phyloP scores from a whole-genome alignment of 2,888 invertebrate species.

The Agrilus cyanescens region DNA sequence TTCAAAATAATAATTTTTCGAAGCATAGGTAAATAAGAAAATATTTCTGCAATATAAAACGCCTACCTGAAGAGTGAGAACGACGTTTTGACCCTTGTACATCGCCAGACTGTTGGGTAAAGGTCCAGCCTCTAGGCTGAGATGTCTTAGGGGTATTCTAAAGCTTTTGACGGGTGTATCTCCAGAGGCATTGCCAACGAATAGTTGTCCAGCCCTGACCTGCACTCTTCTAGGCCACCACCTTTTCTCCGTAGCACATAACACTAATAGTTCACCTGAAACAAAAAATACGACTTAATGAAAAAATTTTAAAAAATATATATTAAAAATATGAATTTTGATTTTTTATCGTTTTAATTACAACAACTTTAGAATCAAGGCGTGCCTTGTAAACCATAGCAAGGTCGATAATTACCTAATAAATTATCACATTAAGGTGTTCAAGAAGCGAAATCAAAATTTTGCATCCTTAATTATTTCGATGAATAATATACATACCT shows the following conservation, averaged over 20 bases:
- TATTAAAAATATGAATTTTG: no score
- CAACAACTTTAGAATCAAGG: no score
- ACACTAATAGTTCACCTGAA: slow-evolving; percentile 34
- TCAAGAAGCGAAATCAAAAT: no score
- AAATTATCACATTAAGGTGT: no score
- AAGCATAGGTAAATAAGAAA: no score
- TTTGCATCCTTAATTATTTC: no score
- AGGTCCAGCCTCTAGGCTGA: slow-evolving; percentile 33
- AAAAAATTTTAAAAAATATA: background rate
- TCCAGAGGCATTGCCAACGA: slow-evolving; percentile 30
- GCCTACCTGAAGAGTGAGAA: slow-evolving; percentile 35
- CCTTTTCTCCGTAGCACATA: slow-evolving; percentile 30
- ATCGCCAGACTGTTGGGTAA: slow-evolving; percentile 31
- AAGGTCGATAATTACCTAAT: no score
- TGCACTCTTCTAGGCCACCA: slow-evolving; percentile 47
- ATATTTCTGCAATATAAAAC: no score
- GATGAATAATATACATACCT: no score
- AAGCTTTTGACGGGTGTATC: slow-evolving; percentile 16
- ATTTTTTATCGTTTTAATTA: no score
- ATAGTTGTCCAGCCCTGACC: slow-evolving; percentile 41
- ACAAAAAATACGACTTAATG: slow-evolving; percentile 8
- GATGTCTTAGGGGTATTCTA: slow-evolving; percentile 30
- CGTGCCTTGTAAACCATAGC: no score
- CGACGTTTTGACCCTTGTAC: slow-evolving; percentile 28
- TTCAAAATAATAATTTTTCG: no score